Percentiles rank a stretch among this genome's conserved stretches.
These are phyloP conservation scores for Lepus europaeus DNA, from an alignment of 2,113 vertebrate genomes.

Conservation along the genomic window DNA sequence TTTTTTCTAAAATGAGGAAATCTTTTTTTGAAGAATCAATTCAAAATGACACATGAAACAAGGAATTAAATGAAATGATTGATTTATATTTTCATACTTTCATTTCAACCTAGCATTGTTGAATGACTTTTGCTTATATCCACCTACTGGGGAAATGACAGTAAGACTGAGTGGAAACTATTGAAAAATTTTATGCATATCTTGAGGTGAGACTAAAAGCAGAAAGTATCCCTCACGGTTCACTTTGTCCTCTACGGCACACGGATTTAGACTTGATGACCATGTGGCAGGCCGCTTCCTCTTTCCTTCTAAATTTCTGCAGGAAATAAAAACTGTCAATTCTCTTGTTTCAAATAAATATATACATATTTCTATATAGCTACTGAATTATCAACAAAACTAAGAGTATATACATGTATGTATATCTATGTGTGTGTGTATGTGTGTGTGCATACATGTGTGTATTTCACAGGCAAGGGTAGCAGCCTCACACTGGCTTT, in stretches of 20 bases:
- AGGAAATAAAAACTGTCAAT: not conserved
- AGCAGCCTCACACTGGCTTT: not conserved
- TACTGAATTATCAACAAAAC: not conserved
- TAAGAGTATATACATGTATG: not conserved
- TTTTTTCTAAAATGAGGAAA: not conserved
- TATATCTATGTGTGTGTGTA: not conserved
- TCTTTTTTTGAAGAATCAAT: not conserved
- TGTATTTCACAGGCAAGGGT: not conserved
- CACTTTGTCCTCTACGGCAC: not conserved
- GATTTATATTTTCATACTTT: not conserved
- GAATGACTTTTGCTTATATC: not conserved
- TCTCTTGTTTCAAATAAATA: not conserved
- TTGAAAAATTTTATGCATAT: not conserved
- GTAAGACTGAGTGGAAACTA: not conserved
- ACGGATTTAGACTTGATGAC: not conserved
- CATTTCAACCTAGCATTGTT: not conserved
- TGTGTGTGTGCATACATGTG: not conserved
- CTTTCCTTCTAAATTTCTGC: not conserved
- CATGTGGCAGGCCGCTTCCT: not conserved
- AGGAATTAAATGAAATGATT: not conserved
- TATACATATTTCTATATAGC: not conserved
- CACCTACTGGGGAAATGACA: not conserved
- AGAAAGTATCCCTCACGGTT: not conserved
- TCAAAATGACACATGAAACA: not conserved
- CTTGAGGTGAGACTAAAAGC: not conserved